phyloP scores from a whole-genome alignment of 2,888 invertebrate genomes.

The Amblyjoppa fuscipennis region DNA sequence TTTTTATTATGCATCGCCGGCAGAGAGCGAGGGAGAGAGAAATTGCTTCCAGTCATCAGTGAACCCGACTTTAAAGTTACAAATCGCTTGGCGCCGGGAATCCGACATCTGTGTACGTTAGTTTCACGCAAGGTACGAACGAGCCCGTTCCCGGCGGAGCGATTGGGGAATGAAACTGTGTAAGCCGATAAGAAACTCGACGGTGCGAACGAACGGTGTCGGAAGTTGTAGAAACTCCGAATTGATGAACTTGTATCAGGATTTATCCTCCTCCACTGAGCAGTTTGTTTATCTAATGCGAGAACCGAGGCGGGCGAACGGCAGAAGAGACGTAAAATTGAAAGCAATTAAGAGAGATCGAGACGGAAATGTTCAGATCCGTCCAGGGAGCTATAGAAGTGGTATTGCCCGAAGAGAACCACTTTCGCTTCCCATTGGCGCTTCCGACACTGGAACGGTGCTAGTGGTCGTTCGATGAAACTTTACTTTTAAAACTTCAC shows the following conservation, averaged over 20 bases:
- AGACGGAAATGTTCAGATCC: constrained; percentile 19
- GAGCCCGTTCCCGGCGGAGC: neutral
- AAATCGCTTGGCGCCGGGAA: neutral
- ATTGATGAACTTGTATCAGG: constrained; percentile 31
- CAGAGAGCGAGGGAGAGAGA: neutral
- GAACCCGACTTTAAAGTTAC: constrained; percentile 3
- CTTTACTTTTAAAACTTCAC: constrained; percentile 21
- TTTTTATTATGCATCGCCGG: neutral
- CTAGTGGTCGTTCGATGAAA: neutral
- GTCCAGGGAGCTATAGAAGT: constrained; percentile 1
- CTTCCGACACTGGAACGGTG: neutral
- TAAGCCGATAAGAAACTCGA: constrained; percentile 17
- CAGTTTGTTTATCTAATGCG: constrained; percentile 7
- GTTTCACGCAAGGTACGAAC: neutral
- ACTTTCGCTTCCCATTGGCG: neutral
- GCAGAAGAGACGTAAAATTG: constrained; percentile 4
- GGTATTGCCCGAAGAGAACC: neutral
- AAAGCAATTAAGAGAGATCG: constrained; percentile 24
- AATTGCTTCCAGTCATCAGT: neutral
- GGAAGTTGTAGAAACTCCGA: constrained; percentile 4
- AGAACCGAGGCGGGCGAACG: neutral
- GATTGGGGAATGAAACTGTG: constrained; percentile 1
- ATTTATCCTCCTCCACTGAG: neutral
- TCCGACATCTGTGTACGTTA: constrained; percentile 6
- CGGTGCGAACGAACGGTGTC: neutral